These are phyloP conservation scores for Scolanthus callimorphus DNA, from an alignment of 92 coral and sea anemone species.

Conservation along the genomic window DNA sequence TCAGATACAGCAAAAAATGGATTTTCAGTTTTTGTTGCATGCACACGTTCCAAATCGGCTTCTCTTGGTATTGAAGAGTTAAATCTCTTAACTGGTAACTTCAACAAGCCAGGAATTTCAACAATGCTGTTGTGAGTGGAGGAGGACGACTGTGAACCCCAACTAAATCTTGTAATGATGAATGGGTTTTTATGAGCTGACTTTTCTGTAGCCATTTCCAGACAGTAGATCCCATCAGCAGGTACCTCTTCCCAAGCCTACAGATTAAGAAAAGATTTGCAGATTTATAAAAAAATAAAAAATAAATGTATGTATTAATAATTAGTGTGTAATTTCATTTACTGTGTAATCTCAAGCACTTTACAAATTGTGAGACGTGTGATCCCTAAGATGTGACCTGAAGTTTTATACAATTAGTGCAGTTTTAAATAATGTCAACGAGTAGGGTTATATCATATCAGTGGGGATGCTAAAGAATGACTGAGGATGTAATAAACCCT, in stretches of 20 bases:
- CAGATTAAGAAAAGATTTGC: neutral
- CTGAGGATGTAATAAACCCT: too few species aligned
- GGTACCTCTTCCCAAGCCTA: constrained; percentile 87
- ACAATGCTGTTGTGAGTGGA: neutral
- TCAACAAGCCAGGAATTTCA: neutral
- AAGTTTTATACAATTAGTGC: neutral
- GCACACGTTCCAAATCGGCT: constrained; percentile 25
- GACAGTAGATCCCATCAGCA: constrained; percentile 86
- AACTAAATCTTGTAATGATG: constrained; percentile 31
- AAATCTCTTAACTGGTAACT: constrained; percentile 53
- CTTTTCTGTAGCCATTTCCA: constrained; percentile 44
- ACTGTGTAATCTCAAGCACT: too few species aligned
- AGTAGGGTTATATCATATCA: too few species aligned
- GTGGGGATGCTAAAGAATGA: too few species aligned
- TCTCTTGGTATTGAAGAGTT: constrained; percentile 51
- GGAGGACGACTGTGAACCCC: constrained; percentile 41
- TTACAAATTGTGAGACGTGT: too few species aligned
- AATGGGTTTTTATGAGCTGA: constrained; percentile 6
- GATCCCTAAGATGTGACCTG: too few species aligned
- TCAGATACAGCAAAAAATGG: too few species aligned
- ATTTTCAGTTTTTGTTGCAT: too few species aligned
- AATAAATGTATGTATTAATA: too few species aligned
- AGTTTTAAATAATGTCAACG: neutral
- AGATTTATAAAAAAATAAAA: too few species aligned
- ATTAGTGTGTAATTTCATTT: too few species aligned